Base-by-base conservation (phyloP, 2,113 vertebrate species). In the Poicephalus meyeri region DNA sequence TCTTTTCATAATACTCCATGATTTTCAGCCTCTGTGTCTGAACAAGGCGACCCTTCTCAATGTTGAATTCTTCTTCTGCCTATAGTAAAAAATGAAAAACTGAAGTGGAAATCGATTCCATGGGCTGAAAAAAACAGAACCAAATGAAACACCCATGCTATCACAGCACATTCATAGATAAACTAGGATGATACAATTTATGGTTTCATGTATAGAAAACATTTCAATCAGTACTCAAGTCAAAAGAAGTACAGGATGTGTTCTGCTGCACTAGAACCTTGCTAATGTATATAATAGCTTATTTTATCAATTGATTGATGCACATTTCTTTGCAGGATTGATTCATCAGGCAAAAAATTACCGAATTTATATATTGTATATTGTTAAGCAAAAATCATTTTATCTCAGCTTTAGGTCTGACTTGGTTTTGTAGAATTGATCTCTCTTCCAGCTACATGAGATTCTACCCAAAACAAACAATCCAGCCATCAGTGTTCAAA, bases 61-160 rank as follows among this genome's bases (percentile, higher is more conserved):
- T 99, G 98, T 99, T 99, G 97, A 99, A 99, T 98, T 99, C 99
- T 94, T 99, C 99, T 96, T 99, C 99, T 49, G 99, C 99, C 99
- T 99, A 92, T 11, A 87, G 77, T 66, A 69, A 97, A 96, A 78
- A 88, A 86, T 16, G 92, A 92, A 93, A 44, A 94, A 96, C 73
- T 96, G 69, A 87, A 79, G 89, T 83, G 66, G 60, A 97, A 93
- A 84, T 24, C 74, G 89, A 89, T 91, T 66, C 71, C 61, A 33
- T n/a, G 47, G 76, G 89, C 70, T 96, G 89, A 84, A 97, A 92
- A 55, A 93, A 89, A 53, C 39, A 95, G 86, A 95, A 92, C 23
- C 84, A 93, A 91, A 89, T 69, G 84, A 81, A 91, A 97, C 25
- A 86, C 72, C 86, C 72, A 46, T 11, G n/a, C 33, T 61, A 91